A percentile compares a stretch with the other conserved stretches of the same genome.
Conservation (phyloP, 1,140 invertebrate genomes). For the Lasioglossum albipes region DNA sequence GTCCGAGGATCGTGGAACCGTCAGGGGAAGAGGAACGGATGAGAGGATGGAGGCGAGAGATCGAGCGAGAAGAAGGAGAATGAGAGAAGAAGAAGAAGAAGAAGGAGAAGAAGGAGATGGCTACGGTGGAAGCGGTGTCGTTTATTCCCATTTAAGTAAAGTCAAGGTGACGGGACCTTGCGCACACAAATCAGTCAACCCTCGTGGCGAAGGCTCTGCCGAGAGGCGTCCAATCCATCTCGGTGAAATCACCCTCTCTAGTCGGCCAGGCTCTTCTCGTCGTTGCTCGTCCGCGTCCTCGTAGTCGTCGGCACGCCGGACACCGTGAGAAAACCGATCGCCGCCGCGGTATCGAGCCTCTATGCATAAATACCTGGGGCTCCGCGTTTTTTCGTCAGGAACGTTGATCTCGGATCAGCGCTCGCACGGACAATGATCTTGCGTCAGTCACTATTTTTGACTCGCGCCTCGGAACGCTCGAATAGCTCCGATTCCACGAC, state of each 20-base stretch:
- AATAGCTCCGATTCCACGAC: slow-evolving; percentile 37
- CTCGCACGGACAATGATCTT: slow-evolving; percentile 46
- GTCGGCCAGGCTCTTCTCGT: slow-evolving; percentile 45
- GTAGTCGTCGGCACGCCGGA: slow-evolving; percentile 44
- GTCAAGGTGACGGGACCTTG: slow-evolving; percentile 69
- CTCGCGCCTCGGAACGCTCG: slow-evolving; percentile 43
- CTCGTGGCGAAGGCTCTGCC: slow-evolving; percentile 57
- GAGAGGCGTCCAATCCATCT: slow-evolving; percentile 70
- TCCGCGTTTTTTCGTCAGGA: neutral
- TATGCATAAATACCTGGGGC: slow-evolving; percentile 51
- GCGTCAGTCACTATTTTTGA: slow-evolving; percentile 50
- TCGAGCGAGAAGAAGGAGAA: too few relatives aligned
- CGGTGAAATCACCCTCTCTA: slow-evolving; percentile 65
- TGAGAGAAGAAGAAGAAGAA: neutral
- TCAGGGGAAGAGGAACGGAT: neutral
- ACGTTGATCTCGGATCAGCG: slow-evolving; percentile 30
- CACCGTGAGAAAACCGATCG: slow-evolving; percentile 66
- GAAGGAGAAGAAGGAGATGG: slow-evolving; percentile 32
- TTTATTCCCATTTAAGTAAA: slow-evolving; percentile 76
- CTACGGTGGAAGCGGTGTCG: slow-evolving; percentile 60
- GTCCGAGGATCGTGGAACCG: slow-evolving; percentile 21
- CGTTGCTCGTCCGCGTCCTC: slow-evolving; percentile 52
- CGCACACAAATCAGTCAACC: slow-evolving; percentile 75
- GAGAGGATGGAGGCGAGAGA: neutral
- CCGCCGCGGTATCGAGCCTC: slow-evolving; percentile 30